Base-by-base conservation (phyloP, 1,140 invertebrate genomes). In the Drosophila ficusphila region DNA sequence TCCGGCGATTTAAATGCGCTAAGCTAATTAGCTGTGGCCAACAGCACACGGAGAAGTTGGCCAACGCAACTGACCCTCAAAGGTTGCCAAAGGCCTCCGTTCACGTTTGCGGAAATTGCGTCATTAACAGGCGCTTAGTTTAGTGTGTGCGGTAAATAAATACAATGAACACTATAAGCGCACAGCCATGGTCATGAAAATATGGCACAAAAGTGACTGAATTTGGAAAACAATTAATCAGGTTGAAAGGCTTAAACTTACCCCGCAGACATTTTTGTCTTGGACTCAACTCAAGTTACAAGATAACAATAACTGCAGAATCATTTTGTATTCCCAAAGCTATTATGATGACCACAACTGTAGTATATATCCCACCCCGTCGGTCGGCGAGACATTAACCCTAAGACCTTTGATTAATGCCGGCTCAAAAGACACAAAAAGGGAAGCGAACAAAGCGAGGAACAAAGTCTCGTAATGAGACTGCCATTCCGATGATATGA, bases 111-210 rank as follows among this genome's bases (percentile, higher is more conserved):
- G 72, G 72, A 75, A 75, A 74, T 75, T 67, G 70, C 72, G 72
- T 75, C 72, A 74, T 75, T 74, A 75, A 57, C 69, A 67, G 60
- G 29, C 60, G 69, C 61, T 74, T 74, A 72, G 38, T 60, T 12
- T 33, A 42, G 38, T 60, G 41, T 39, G 61, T 65, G 31, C 25
- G 23, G 23, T 58, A 16, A 54, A 25, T 18, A 58, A 54, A 58
- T 23, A 56, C 29, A 18, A 18, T 34, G 16, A 14, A 7, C 18
- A 23, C 2, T 27, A 6, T 11, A 23, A 11, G 11, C 4, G n/a
- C 12, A 56, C 54, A 34, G 19, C 4, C 1, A 4, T 4, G 19
- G 47, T 25, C 1, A n/a, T 6, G 9, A 12, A 2, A 12, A 25
- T 18, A 34, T n/a, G n/a, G 29, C 12, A n/a, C 4, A 4, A 7